Base-by-base conservation (phyloP, 2,888 invertebrate genomes). In the Platycheirus albimanus region DNA sequence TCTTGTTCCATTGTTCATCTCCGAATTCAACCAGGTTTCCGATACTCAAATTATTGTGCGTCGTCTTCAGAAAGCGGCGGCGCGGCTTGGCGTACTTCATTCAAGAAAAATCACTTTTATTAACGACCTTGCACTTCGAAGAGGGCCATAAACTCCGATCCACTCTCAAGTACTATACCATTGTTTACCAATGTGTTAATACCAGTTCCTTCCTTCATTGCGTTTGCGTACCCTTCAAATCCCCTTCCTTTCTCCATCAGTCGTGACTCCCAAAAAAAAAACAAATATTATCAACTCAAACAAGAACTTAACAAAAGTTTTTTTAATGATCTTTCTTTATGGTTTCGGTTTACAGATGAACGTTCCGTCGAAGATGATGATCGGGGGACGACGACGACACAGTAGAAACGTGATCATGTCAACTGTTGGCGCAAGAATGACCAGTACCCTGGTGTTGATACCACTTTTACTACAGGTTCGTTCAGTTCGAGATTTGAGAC, bases 81-180 rank as follows among this genome's bases (percentile, higher is more conserved):
- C n/a, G n/a, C n/a, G n/a, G n/a, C n/a, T 70, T 56, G 58, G 6
- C 41, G n/a, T n/a, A 67, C 71, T 63, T 67, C 81, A 81, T 81
- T 81, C 63, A 76, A 67, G 41, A 72, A 67, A 30, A 38, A 41
- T 41, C 41, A 58, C 41, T 15, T 47, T 43, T 28, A 51, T 58
- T 38, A 30, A 58, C 45, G 75, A n/a, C 80, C 80, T 80, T 80
- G 80, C 70, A 75, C 80, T 64, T 75, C 69, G 64, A 3, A 47
- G 30, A 64, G 61, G n/a, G 63, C 67, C 33, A 74, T 64, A 64
- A 58, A 52, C 45, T 30, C 19, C 24, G 8, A 24, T 19, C 51
- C 19, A 15, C 58, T 28, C n/a, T n/a, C 3, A 43, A 43, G 43
- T 28, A 61, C 33, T 30, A n/a, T n/a, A 19, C n/a, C 67, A 69